Base-by-base conservation (phyloP, 2,113 vertebrate species). In the Columba janthina region DNA sequence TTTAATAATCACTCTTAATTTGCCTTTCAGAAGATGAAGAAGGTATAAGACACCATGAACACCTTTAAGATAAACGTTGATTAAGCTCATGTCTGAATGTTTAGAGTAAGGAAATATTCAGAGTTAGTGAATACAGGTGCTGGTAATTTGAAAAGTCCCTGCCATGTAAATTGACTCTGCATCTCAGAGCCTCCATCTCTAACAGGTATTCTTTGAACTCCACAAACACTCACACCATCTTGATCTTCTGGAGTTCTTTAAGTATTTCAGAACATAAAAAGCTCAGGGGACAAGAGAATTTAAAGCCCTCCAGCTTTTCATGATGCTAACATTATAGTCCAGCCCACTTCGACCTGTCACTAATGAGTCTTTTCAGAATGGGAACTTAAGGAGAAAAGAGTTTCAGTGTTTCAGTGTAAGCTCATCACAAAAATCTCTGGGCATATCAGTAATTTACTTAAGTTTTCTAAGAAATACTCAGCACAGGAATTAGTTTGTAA, bases 61-160 rank as follows among this genome's bases (percentile, higher is more conserved):
- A 56, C 5, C 21, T 78, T 62, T 42, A 74, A 96, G 66, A 66
- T 32, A 76, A 89, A 96, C 62, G 48, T 88, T 94, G 90, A 90
- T 83, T 92, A 81, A 89, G 71, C 60, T 93, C 26, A 2, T 28
- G 71, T 90, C 76, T 74, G 73, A 76, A 87, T 17, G 6, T 67
- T 71, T 67, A 72, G 38, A 89, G 51, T 56, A 85, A 85, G 21
- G 44, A 90, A 76, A 91, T 64, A 89, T 24, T 69, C 38, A 61
- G 46, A 64, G 16, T 44, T 87, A 95, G 81, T 51, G 57, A 95
- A 83, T 34, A 93, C 29, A 84, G 86, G 22, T 84, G 54, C 48
- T 72, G 7, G 66, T 65, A 85, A 89, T 51, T 80, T 82, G 31
- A 38, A 90, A 81, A 83, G 65, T 57, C 54, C 34, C 78, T 92